Base-by-base conservation (phyloP, 1,140 invertebrate genomes). In the Pissodes strobi region DNA sequence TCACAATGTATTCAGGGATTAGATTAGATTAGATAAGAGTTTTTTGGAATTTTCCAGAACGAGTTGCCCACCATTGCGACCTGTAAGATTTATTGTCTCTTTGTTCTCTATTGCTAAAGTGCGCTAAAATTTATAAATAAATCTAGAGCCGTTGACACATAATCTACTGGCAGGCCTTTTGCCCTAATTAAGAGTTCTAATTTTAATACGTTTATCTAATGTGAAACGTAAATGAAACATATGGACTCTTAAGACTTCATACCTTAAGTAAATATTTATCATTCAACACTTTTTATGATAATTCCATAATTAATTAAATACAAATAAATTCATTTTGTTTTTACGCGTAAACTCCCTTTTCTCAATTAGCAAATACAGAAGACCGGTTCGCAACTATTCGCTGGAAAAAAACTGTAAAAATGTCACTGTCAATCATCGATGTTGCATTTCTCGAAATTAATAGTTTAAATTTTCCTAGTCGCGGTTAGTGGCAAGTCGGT, bases 221-320 rank as follows among this genome's bases (percentile, higher is more conserved):
- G n/a, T n/a, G n/a, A n/a, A n/a, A n/a, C n/a, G n/a, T n/a, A n/a
- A n/a, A n/a, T n/a, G n/a, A n/a, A 41, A 17, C 12, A 18, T 21
- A 45, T 8, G 41, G 10, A 15, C 17, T 45, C 41, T 45, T 45
- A 45, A 45, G 19, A 21, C 38, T 18, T 27, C 25, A 27, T 18
- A 45, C 41, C 18, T 19, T 19, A 45, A 45, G 41, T 45, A 45
- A 45, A 45, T 45, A 45, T 45, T 45, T 45, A 45, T 45, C 41
- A 45, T 45, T 45, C 41, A 45, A 21, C 15, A 45, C 3, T 45
- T 45, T 45, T 43, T 45, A 10, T 5, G 41, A 21, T 18, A 45
- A 45, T 45, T 45, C 41, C 41, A 21, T 45, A 45, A 45, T 45
- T 45, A 45, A 45, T 45, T 19, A 45, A 45, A 45, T 18, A 45